These are phyloP conservation scores for Paraplagusia blochii DNA, from an alignment of 2,113 vertebrate genomes.

Conservation along the genomic window DNA sequence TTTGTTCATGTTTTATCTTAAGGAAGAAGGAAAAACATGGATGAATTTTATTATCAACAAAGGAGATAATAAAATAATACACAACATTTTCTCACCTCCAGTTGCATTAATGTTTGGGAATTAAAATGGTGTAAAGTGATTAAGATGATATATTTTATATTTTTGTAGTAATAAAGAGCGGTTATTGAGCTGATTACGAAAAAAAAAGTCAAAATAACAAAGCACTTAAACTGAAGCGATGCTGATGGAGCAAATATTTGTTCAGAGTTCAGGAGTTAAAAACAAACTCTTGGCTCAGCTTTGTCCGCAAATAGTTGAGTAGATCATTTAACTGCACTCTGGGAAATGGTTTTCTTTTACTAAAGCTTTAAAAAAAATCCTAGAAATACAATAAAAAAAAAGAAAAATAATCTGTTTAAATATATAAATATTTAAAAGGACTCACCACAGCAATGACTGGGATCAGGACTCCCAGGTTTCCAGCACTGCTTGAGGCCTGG, in stretches of 20 bases:
- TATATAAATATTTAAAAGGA: constrained; percentile 2
- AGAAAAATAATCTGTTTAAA: neutral
- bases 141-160: too few relatives aligned
- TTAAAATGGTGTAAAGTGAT: too few relatives aligned
- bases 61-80: constrained; percentile 6
- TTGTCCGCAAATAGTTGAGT: constrained; percentile 9
- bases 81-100: neutral
- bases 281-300: constrained; percentile 75
- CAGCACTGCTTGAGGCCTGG: constrained; percentile 94
- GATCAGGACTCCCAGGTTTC: constrained; percentile 95
- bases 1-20: constrained; percentile 55
- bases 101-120: neutral
- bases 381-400: neutral
- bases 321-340: constrained; percentile 9
- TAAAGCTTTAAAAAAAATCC: neutral
- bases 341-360: neutral
- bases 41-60: neutral
- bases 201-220: too few relatives aligned
- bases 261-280: constrained; percentile 75
- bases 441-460: constrained; percentile 98
- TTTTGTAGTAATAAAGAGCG: neutral
- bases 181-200: constrained; percentile 6
- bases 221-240: constrained; percentile 62
- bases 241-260: constrained; percentile 87
- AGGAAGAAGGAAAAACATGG: neutral